Evolutionary conservation across 2,888 invertebrate genomes (phyloP), one percentile per base, ranked within the genome.

Genomic region (Apotomis betuletana): DNA sequence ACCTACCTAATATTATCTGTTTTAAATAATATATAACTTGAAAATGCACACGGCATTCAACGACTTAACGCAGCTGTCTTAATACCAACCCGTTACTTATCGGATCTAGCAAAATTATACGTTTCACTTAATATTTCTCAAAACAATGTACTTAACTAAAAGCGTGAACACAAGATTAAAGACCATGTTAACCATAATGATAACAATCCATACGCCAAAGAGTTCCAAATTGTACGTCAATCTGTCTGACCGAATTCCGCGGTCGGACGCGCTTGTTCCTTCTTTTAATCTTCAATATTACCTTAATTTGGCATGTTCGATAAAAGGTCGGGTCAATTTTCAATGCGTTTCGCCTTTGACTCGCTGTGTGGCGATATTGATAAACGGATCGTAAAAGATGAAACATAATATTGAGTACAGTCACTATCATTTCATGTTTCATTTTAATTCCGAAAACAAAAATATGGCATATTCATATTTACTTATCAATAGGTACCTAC

Each of bases 161-260:
- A 61, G 51, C 63, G 12, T 44, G 67, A 74, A 77, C 78, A 80
- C 75, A 80, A 79, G 77, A 79, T 70, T 77, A 81, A 80, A 82
- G 78, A 78, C 79, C 65, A 77, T 81, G 85, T 85, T 86, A 87
- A 87, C 87, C 88, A 27, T 85, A 84, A 78, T 78, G 85, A 87
- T 87, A 85, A 87, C 84, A 86, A 87, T 85, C 87, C 61, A 73
- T 74, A 51, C 67, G 54, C 70, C 82, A 87, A 87, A 85, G 81
- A 82, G 80, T 80, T 80, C 81, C 75, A 83, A 87, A 86, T 85
- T 83, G 87, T 83, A 79, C 81, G 86, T 90, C 91, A 87, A 90
- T 90, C 91, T 90, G 85, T 75, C 75, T 82, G 83, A 85, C 82
- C 77, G 80, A 83, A 81, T 67, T 71, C 61, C 61, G 13, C 49